These are phyloP conservation scores for Anas platyrhynchos DNA, from an alignment of 2,113 vertebrate genomes.

Conservation along the genomic window DNA sequence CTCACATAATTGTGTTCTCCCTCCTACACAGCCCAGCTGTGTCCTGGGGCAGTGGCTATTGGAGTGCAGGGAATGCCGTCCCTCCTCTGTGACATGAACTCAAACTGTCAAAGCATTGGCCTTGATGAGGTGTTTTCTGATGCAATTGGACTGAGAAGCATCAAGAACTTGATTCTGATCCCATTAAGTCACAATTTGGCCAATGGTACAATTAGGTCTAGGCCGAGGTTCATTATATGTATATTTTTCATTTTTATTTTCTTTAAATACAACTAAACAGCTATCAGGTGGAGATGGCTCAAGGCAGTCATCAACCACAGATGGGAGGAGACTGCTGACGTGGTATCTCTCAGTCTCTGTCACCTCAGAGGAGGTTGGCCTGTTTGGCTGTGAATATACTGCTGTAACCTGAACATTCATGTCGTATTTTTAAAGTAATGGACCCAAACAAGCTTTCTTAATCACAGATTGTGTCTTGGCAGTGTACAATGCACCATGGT, in stretches of 20 bases:
- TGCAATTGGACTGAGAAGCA: neutral
- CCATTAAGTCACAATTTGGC: neutral
- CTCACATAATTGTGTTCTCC: accelerated
- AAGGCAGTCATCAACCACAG: neutral
- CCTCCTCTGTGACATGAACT: neutral
- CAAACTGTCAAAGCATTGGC: neutral
- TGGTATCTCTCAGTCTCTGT: neutral
- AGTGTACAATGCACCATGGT: neutral
- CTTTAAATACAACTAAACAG: neutral
- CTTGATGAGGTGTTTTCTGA: neutral
- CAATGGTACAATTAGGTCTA: neutral
- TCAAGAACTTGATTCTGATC: neutral
- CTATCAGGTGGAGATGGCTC: neutral
- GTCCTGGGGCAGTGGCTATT: neutral
- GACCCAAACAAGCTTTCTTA: neutral
- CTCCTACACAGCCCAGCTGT: accelerated
- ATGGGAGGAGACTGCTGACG: neutral
- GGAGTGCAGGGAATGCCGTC: neutral
- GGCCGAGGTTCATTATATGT: no score
- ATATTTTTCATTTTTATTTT: no score
- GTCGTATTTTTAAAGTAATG: neutral
- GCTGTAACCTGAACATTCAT: neutral
- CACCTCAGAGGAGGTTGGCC: neutral
- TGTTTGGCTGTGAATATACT: neutral
- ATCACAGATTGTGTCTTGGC: neutral